phyloP scores from a whole-genome alignment of 37 sponge, comb jelly and placozoan species.

The Axinella damicornis region DNA sequence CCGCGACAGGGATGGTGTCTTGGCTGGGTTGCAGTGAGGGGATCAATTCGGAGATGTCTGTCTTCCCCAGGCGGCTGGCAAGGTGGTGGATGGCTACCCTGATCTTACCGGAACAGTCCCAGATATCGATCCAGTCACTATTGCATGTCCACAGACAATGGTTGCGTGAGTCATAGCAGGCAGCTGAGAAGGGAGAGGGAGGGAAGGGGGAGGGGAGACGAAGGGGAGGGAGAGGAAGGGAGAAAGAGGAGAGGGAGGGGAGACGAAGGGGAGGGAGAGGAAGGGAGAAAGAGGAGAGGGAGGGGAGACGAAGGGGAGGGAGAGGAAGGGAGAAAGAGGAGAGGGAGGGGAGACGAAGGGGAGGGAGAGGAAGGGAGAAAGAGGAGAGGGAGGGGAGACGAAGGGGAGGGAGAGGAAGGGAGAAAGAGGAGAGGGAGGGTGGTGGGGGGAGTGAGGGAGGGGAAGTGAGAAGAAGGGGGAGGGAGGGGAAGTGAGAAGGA shows the following conservation, averaged over 20 bases:
- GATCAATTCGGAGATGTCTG: slow-evolving; percentile 40
- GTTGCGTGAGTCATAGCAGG: slow-evolving; percentile 85
- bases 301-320: too few species aligned
- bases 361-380: background rate
- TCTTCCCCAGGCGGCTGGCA: slow-evolving; percentile 47
- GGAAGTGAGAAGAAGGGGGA: background rate
- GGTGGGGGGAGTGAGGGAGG: background rate
- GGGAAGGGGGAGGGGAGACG: background rate
- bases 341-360: background rate
- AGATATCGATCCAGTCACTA: slow-evolving; percentile 85
- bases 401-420: too few species aligned
- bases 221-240: background rate
- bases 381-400: background rate
- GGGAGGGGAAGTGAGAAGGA: background rate
- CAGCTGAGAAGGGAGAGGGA: slow-evolving; percentile 39
- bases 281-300: background rate
- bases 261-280: background rate
- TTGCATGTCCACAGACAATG: slow-evolving; percentile 87
- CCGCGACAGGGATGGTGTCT: slow-evolving; percentile 29
- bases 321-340: background rate
- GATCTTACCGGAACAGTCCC: slow-evolving; percentile 76
- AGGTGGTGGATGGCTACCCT: slow-evolving; percentile 57
- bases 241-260: too few species aligned
- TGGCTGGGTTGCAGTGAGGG: background rate
- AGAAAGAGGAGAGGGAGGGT: background rate